Conservation (phyloP, 2,888 invertebrate species). For the Rhamnusium bicolor region DNA sequence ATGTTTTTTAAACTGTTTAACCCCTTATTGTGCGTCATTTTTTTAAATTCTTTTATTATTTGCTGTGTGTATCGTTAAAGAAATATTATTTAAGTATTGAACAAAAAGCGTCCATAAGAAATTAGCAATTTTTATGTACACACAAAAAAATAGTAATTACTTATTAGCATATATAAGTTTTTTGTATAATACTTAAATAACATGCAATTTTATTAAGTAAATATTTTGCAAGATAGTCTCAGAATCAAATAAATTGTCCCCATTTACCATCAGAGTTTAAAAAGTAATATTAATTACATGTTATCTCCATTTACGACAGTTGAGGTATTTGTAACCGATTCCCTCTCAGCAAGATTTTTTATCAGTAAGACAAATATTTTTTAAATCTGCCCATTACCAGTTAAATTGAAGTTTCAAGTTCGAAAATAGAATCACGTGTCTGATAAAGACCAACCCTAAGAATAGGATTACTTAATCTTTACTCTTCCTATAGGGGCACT, state of each 20-base stretch:
- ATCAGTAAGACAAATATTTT: neutral
- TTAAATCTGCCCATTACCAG: conserved; percentile 7
- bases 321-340: neutral
- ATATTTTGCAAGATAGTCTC: neutral
- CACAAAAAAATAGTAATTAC: no score
- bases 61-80: no score
- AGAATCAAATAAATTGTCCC: neutral
- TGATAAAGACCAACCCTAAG: neutral
- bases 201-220: neutral
- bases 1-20: no score
- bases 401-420: conserved; percentile 10
- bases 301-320: neutral
- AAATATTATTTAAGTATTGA: no score
- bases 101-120: no score
- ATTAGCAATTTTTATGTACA: no score
- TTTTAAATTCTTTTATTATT: no score
- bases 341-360: neutral
- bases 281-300: neutral
- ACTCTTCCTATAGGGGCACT: neutral
- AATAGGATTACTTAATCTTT: neutral
- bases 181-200: no score
- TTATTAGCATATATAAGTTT: no score
- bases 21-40: no score
- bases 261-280: neutral
- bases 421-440: conserved; percentile 10